Evolutionary conservation across 1,140 invertebrate species (phyloP), one percentile per base, ranked within the genome.

Genomic region (Ylistrum balloti): DNA sequence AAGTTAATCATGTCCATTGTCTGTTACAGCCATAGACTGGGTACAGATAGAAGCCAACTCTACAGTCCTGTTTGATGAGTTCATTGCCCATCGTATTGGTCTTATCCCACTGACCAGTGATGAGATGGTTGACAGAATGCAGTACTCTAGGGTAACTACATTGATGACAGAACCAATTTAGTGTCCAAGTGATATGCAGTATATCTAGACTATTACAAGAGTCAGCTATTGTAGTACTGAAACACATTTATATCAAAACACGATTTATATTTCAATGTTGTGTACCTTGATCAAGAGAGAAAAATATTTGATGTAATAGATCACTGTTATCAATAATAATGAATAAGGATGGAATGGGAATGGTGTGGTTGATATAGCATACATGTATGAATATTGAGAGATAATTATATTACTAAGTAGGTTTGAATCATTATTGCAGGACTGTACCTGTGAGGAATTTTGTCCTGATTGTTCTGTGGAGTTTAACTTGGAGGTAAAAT

Each of bases 31-130:
- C n/a, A 99, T 99, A 92, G 99, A 99, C 97, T 99, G 99, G 99
- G 98, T 99, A 20, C 99, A 99, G 96, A 97, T 99, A 88, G 99
- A 99, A 96, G 98, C 98, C 0, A 99, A 99, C 96, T 99, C 99
- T 0, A 99, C 99, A 32, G 99, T 99, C 86, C 96, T 99, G 0
- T 99, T 99, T 96, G 99, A 99, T 96, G 99, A 99, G 97, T 99
- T 99, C 96, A 97, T 99, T 88, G 98, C 99, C 20, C 99, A 99
- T 95, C 97, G 99, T 90, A 98, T 99, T 95, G 99, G 99, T 33
- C 97, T 99, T 35, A 99, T 99, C 95, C 99, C 99, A 0, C 97
- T 99, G 0, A 99, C 99, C 89, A 97, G 96, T 91, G 99, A 99
- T 96, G 99, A 99, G 94, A 98, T 97, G 56, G 98, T 98, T 22